phyloP scores from a whole-genome alignment of 2,888 invertebrate species.

The Euzetes globulus region DNA sequence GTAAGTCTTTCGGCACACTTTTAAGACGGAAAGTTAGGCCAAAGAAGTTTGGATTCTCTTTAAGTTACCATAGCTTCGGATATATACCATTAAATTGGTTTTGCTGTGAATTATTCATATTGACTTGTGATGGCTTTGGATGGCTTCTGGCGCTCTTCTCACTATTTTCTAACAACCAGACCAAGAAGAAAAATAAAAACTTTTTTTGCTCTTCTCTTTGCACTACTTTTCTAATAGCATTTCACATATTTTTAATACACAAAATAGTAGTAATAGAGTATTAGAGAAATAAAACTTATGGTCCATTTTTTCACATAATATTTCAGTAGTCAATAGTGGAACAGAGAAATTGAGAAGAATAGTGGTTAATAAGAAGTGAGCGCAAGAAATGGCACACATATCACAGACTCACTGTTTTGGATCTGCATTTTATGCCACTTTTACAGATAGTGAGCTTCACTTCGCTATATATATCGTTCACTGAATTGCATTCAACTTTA shows the following conservation, averaged over 20 bases:
- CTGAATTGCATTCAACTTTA: neutral
- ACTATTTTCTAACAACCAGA: neutral
- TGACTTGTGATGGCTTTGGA: neutral
- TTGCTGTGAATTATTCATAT: slow-evolving; percentile 14
- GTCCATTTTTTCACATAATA: neutral
- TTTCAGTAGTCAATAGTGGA: neutral
- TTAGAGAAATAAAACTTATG: neutral
- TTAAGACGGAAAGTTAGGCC: neutral
- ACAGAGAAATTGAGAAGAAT: neutral
- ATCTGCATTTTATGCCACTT: slow-evolving; percentile 3
- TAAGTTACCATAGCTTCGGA: neutral
- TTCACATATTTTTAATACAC: neutral
- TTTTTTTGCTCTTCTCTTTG: neutral
- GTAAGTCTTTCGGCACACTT: neutral
- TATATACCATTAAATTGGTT: slow-evolving; percentile 2
- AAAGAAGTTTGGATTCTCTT: neutral
- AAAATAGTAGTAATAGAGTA: neutral
- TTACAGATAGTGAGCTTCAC: neutral
- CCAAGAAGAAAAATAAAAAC: neutral
- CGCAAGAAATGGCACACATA: neutral
- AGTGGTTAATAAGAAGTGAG: neutral
- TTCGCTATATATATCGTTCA: neutral
- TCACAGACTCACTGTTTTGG: neutral
- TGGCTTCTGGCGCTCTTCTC: slow-evolving; percentile 4
- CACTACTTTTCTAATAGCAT: neutral